These are phyloP conservation scores for Cebus imitator DNA, from an alignment of 2,113 vertebrate species.

Conservation along the genomic window DNA sequence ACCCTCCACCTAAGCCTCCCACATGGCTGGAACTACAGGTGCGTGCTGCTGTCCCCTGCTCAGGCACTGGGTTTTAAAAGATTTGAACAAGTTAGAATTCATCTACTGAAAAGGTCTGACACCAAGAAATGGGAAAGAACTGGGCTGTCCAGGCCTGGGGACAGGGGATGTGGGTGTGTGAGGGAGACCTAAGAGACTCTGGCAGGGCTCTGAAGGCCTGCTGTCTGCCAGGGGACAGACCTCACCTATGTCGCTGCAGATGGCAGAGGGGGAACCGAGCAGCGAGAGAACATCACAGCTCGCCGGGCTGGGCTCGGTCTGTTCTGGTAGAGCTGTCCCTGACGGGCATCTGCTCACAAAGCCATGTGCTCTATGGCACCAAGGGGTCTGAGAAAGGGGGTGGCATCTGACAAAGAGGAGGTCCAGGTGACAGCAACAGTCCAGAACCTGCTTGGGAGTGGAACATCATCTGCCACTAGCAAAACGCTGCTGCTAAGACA, in stretches of 20 bases:
- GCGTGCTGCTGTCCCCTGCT: accelerated
- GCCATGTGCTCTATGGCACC: not conserved
- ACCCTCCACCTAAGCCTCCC: not conserved
- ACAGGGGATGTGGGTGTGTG: not conserved
- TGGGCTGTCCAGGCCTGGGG: accelerated
- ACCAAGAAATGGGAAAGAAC: not conserved
- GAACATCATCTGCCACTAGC: not conserved
- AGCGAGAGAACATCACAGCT: accelerated
- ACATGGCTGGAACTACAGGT: not conserved
- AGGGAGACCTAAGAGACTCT: not conserved
- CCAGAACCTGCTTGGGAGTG: not conserved
- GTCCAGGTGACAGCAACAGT: not conserved
- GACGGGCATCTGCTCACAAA: not conserved
- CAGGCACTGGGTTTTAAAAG: not conserved
- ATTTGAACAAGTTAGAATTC: too few relatives aligned
- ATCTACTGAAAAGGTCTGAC: not conserved
- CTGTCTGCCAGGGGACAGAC: not conserved
- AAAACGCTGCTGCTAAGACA: not conserved
- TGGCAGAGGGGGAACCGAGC: not conserved
- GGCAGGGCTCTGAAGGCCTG: not conserved
- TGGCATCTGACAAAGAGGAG: not conserved
- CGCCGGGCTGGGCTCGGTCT: accelerated
- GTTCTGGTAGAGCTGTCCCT: not conserved
- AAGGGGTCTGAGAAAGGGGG: accelerated
- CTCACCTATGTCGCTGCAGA: too few relatives aligned